These are phyloP conservation scores for Limnephilus marmoratus DNA, from an alignment of 2,888 invertebrate genomes.

Conservation along the genomic window DNA sequence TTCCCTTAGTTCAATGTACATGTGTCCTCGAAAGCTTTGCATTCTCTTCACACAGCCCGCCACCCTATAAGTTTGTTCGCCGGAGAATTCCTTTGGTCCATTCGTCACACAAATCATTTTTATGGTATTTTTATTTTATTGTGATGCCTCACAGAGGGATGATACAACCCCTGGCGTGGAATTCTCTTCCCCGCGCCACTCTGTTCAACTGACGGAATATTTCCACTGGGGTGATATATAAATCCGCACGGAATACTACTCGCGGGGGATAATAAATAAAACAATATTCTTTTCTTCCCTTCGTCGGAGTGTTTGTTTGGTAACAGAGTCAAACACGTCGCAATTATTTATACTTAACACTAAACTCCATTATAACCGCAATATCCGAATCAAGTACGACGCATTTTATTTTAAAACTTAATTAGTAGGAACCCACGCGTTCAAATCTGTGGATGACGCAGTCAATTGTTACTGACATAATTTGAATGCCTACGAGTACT, in stretches of 20 bases:
- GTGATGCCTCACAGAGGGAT: conserved; percentile 63
- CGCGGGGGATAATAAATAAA: conserved; percentile 32
- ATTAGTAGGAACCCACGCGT: not conserved
- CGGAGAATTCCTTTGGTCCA: conserved; percentile 63
- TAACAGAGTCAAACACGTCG: conserved; percentile 36
- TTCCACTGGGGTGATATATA: conserved; percentile 50
- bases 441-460: not conserved
- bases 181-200: conserved; percentile 22
- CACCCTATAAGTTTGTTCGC: conserved; percentile 45
- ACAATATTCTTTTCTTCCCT: conserved; percentile 28
- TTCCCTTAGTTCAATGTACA: not conserved
- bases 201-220: conserved; percentile 57
- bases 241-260: conserved; percentile 50
- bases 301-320: conserved; percentile 31
- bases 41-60: conserved; percentile 39
- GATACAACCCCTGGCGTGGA: conserved; percentile 36
- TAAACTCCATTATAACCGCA: not conserved
- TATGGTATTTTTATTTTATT: conserved; percentile 66
- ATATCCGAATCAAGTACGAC: not conserved
- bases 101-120: conserved; percentile 67
- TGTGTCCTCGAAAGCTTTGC: conserved; percentile 40
- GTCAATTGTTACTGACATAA: not conserved
- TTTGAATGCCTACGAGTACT: not conserved
- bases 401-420: not conserved
- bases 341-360: conserved; percentile 16